phyloP scores from a whole-genome alignment of 2,888 invertebrate genomes.

The Caenorhabditis sp. region DNA sequence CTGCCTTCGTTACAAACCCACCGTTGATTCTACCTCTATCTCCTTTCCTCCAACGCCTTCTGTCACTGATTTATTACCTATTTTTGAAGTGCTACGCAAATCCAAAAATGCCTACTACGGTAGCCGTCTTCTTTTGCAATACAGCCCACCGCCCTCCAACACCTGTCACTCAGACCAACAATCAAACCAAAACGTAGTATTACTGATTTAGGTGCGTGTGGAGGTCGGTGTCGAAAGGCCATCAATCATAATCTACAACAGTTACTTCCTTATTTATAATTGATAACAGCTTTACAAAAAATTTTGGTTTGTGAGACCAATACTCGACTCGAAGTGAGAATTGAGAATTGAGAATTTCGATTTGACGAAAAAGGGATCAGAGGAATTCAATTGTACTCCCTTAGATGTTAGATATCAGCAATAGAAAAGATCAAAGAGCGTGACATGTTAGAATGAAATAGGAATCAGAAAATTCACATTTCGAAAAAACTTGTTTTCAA shows the following conservation, averaged over 20 bases:
- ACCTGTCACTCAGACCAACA: slow-evolving; percentile 55
- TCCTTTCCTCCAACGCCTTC: not conserved
- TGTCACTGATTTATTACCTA: slow-evolving; percentile 52
- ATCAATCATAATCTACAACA: slow-evolving; percentile 56
- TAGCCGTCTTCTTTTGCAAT: slow-evolving; percentile 1
- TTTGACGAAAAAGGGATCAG: not conserved
- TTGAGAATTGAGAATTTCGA: not conserved
- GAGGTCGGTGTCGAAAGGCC: not conserved
- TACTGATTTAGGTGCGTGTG: slow-evolving; percentile 35
- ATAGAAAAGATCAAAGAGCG: not conserved
- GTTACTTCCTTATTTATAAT: slow-evolving; percentile 30
- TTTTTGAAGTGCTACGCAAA: slow-evolving; percentile 31
- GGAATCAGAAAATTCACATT: not conserved
- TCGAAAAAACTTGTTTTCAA: slow-evolving; percentile 25
- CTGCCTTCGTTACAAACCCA: slow-evolving; percentile 13
- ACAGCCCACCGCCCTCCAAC: not conserved
- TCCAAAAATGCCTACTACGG: slow-evolving; percentile 5
- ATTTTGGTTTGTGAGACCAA: slow-evolving; percentile 22
- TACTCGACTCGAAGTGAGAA: not conserved
- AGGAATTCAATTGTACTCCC: not conserved
- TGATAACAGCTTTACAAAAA: slow-evolving; percentile 12
- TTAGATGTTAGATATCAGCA: slow-evolving; percentile 14
- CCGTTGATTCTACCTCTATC: slow-evolving; percentile 36
- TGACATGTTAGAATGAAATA: not conserved
- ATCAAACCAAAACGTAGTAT: slow-evolving; percentile 27